A percentile compares a stretch with the other conserved stretches of the same genome.
Conservation (phyloP, 2,113 vertebrate genomes). For the Pseudopodoces humilis region DNA sequence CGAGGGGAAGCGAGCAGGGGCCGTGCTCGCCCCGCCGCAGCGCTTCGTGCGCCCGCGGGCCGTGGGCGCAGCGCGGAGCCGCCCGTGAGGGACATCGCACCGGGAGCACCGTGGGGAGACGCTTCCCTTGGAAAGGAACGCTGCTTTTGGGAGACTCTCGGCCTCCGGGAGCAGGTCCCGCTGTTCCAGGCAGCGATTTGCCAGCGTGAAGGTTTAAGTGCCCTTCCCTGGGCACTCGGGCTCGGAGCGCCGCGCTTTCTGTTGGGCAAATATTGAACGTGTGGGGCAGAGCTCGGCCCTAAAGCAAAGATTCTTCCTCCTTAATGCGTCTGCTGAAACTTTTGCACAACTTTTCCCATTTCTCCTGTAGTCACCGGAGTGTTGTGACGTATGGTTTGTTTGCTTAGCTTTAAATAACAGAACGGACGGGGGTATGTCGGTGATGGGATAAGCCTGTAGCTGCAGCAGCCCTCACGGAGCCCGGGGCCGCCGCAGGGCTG, state of each 20-base stretch:
- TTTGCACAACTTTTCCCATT: not conserved
- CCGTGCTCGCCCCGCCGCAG: too few relatives aligned
- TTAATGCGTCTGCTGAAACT: not conserved
- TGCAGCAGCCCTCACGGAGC: fast-evolving
- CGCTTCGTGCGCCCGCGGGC: not conserved
- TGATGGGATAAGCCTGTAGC: fast-evolving
- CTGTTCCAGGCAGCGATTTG: fast-evolving
- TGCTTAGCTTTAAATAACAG: not conserved
- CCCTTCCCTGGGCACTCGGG: not conserved
- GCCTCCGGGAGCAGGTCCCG: not conserved
- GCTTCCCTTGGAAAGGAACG: fast-evolving
- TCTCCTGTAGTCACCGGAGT: not conserved
- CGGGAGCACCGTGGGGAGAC: fast-evolving
- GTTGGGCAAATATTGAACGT: fast-evolving
- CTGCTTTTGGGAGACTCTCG: fast-evolving
- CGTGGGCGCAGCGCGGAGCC: fast-evolving
- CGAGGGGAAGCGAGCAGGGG: not conserved
- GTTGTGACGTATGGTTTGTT: not conserved
- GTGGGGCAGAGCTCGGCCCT: not conserved
- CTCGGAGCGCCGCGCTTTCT: not conserved
- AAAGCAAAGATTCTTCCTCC: not conserved
- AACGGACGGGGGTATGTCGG: fast-evolving
- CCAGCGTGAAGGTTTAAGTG: not conserved
- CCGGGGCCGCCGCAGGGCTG: not conserved
- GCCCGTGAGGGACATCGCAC: not conserved